phyloP scores from a whole-genome alignment of 2,888 invertebrate genomes.

The Erebia epiphron region DNA sequence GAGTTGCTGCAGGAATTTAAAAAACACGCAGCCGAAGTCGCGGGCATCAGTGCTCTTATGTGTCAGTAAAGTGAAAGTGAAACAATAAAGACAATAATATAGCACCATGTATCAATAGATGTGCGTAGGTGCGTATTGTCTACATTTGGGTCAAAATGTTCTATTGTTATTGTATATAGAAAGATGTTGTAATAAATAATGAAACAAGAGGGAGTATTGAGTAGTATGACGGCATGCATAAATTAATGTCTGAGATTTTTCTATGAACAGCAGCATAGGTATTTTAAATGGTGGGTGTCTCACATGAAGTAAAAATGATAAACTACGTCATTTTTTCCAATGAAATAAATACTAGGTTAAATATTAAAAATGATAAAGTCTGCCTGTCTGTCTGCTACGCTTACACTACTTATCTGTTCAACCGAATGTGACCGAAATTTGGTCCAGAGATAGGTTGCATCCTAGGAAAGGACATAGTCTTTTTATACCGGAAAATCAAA shows the following conservation, averaged over 20 bases:
- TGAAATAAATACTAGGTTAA: no score
- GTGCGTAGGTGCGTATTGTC: conserved; percentile 23
- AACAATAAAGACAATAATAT: conserved; percentile 20
- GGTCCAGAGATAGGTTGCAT: no score
- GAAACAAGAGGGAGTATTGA: neutral
- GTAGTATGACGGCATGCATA: neutral
- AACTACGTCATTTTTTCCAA: no score
- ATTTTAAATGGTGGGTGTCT: neutral
- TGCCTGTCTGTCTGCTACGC: no score
- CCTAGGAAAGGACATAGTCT: no score
- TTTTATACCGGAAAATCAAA: no score
- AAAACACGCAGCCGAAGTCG: no score
- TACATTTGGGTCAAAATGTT: conserved; percentile 24
- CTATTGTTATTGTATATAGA: conserved; percentile 14
- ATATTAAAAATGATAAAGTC: no score
- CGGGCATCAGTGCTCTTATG: neutral
- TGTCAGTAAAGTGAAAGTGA: conserved; percentile 13
- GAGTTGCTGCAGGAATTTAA: no score
- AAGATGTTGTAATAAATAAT: conserved; percentile 1
- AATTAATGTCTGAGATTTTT: neutral
- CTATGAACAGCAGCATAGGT: neutral
- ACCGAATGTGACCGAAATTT: no score
- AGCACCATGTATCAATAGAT: neutral
- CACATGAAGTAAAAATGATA: no score
- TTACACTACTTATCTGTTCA: no score